These are phyloP conservation scores for Spodoptera littoralis DNA, from an alignment of 2,888 invertebrate genomes.

Conservation along the genomic window DNA sequence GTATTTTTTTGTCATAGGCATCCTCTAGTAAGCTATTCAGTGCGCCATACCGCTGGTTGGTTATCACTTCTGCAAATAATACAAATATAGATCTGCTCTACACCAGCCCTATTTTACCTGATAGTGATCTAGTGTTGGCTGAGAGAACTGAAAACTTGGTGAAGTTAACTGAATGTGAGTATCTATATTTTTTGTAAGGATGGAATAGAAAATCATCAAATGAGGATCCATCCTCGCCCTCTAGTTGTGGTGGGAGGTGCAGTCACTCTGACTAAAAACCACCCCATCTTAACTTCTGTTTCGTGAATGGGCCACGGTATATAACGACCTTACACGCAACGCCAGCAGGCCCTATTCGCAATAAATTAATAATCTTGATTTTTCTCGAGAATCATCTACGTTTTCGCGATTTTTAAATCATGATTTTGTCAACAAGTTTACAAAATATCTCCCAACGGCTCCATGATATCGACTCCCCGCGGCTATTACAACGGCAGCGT, in stretches of 20 bases:
- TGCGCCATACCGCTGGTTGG: slow-evolving; percentile 76
- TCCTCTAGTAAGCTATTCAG: slow-evolving; percentile 61
- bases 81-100: slow-evolving; percentile 35
- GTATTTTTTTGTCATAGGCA: slow-evolving; percentile 46
- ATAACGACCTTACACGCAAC: too few species aligned
- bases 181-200: too few species aligned
- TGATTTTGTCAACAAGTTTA: slow-evolving; percentile 64
- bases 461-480: slow-evolving; percentile 61
- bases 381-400: too few species aligned
- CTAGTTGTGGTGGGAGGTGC: too few species aligned
- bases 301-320: too few species aligned
- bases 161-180: slow-evolving; percentile 72
- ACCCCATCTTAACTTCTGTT: too few species aligned
- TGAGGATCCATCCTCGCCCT: too few species aligned
- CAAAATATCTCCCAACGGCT: slow-evolving; percentile 64
- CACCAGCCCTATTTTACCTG: slow-evolving; percentile 62
- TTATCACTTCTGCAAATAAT: slow-evolving; percentile 52
- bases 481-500: slow-evolving; percentile 70
- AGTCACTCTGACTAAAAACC: too few species aligned
- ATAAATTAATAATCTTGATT: too few species aligned
- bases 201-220: too few species aligned
- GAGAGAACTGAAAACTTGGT: slow-evolving; percentile 49
- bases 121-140: slow-evolving; percentile 77
- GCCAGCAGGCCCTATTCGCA: too few species aligned
- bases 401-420: too few species aligned